phyloP scores from a whole-genome alignment of 2,797 vertebrate genomes.

The Chromis chromis region DNA sequence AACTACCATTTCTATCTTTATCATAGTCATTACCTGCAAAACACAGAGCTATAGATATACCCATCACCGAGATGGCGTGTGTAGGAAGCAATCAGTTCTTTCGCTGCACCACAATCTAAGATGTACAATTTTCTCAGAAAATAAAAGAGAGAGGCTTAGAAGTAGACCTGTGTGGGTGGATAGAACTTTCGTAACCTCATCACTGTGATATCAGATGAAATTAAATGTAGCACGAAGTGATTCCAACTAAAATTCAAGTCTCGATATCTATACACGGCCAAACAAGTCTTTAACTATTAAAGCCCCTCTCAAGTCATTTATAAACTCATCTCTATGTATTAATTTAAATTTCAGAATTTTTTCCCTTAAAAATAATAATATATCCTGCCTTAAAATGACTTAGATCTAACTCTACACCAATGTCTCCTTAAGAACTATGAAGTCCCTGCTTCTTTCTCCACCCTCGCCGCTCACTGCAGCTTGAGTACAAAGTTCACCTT shows the following conservation, averaged over 20 bases:
- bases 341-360: no score
- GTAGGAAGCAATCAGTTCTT: constrained; percentile 38
- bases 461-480: no score
- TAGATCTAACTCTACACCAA: no score
- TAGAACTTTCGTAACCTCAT: constrained; percentile 6
- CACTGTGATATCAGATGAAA: not conserved
- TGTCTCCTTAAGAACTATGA: no score
- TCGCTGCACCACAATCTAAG: constrained; percentile 8
- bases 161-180: constrained; percentile 3
- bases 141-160: not conserved
- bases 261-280: not conserved
- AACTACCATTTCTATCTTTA: not conserved
- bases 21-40: constrained; percentile 29
- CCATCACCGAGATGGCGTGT: not conserved
- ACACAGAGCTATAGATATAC: constrained; percentile 16
- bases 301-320: no score
- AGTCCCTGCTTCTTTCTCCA: no score
- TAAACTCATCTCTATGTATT: no score
- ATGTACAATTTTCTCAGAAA: constrained; percentile 16
- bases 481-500: no score
- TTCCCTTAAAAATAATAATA: no score
- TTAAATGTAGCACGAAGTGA: not conserved
- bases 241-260: not conserved
- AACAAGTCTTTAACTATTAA: not conserved
- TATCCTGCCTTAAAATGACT: no score